Evolutionary conservation across 2,113 vertebrate genomes (phyloP).

Genomic region (Reinhardtius hippoglossoides): DNA sequence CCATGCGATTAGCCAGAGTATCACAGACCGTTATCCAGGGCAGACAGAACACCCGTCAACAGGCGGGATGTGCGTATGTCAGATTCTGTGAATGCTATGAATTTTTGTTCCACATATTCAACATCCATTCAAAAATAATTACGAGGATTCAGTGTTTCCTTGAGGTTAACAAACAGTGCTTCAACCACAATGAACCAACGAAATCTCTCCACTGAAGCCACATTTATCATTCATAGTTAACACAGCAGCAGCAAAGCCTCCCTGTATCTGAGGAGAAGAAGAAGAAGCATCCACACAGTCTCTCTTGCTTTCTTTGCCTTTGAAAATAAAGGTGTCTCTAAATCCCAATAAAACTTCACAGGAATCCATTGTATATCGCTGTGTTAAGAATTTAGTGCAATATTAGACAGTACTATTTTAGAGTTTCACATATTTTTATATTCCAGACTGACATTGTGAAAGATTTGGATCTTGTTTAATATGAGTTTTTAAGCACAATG

Average conservation of each 20-base stretch:
- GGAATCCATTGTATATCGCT: not conserved
- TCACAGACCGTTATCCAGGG: slow-evolving; percentile 24
- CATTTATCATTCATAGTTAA: too few species aligned
- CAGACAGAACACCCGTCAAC: not conserved
- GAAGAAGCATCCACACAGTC: not conserved
- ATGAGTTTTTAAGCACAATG: not conserved
- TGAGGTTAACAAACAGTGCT: not conserved
- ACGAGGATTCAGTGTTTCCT: not conserved
- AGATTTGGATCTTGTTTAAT: not conserved
- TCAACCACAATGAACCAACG: not conserved
- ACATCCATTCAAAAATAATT: not conserved
- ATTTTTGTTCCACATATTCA: not conserved
- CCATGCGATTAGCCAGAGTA: slow-evolving; percentile 7
- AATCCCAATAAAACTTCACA: not conserved
- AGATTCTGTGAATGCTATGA: not conserved
- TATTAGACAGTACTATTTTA: too few species aligned
- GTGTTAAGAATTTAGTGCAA: not conserved
- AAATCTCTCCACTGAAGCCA: not conserved
- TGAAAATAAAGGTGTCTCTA: not conserved
- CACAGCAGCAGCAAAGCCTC: too few species aligned
- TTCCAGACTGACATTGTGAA: not conserved
- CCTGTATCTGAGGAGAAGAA: not conserved
- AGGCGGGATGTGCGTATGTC: not conserved
- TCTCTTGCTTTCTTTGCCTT: not conserved
- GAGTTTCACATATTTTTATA: not conserved